These are phyloP conservation scores for Pseudanteris insignis DNA, from an alignment of 2,888 invertebrate species.

Conservation along the genomic window DNA sequence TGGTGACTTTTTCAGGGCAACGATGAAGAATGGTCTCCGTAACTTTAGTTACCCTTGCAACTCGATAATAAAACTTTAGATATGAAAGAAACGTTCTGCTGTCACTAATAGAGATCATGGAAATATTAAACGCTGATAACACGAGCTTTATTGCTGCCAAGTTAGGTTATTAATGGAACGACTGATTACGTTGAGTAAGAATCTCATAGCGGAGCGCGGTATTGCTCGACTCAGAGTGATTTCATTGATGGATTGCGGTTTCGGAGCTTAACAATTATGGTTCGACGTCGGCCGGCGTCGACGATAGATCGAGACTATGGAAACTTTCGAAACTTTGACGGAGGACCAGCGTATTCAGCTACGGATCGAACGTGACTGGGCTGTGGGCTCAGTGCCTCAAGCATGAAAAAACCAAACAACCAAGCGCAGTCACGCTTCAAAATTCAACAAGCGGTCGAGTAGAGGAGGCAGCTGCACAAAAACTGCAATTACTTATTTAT, in stretches of 20 bases:
- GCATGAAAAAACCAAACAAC: neutral
- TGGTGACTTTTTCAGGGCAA: no score
- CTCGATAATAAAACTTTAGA: no score
- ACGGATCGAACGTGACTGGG: neutral
- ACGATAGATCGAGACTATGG: constrained; percentile 11
- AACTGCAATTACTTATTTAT: no score
- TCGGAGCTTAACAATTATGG: no score
- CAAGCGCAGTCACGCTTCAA: neutral
- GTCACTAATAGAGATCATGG: no score
- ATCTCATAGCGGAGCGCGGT: constrained; percentile 18
- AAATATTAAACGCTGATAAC: no score
- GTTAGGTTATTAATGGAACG: constrained; percentile 19
- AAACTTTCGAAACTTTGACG: constrained; percentile 5
- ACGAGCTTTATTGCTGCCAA: no score
- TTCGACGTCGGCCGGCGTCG: constrained; percentile 14
- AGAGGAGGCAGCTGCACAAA: no score
- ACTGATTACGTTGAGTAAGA: constrained; percentile 28
- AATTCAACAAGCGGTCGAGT: no score
- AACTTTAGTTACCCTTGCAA: no score
- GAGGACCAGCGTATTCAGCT: constrained; percentile 17
- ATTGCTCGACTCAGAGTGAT: constrained; percentile 11
- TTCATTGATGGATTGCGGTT: constrained; percentile 13
- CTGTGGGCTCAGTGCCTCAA: neutral
- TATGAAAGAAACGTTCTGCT: no score
- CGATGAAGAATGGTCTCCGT: no score